Evolutionary conservation across 2,113 vertebrate genomes (phyloP).

Genomic region (Myiozetetes cayanensis): DNA sequence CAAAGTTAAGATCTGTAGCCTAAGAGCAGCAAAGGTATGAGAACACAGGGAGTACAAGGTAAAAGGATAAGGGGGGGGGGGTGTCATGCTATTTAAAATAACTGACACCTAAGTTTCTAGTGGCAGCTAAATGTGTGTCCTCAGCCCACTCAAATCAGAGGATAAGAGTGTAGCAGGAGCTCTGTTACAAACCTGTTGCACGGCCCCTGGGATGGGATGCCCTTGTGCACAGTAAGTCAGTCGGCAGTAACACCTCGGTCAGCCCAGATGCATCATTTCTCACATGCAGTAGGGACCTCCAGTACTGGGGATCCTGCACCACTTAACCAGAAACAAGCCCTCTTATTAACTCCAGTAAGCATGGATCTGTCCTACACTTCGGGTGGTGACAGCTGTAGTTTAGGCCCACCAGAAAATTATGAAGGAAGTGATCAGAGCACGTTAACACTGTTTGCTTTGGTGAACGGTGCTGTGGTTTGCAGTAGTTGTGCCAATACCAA

Average conservation of each 20-base stretch:
- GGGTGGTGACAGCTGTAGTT: not conserved
- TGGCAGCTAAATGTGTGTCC: not conserved
- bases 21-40: not conserved
- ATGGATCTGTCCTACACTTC: not conserved
- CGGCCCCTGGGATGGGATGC: not conserved
- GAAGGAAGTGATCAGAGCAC: not conserved
- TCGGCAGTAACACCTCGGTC: rapidly evolving
- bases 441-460: not conserved
- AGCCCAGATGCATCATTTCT: not conserved
- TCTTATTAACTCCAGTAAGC: not conserved
- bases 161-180: not conserved
- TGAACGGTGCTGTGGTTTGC: not conserved
- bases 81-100: slow-evolving; percentile 47
- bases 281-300: not conserved
- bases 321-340: not conserved
- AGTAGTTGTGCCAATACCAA: not conserved
- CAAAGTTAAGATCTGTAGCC: slow-evolving; percentile 32
- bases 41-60: not conserved
- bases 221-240: not conserved
- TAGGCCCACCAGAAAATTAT: not conserved
- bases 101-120: slow-evolving; percentile 9
- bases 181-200: not conserved
- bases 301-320: not conserved
- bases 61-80: slow-evolving; percentile 40
- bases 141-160: not conserved